Evolutionary conservation across 2,888 invertebrate species (phyloP).

Genomic region (Chloromyia formosa): DNA sequence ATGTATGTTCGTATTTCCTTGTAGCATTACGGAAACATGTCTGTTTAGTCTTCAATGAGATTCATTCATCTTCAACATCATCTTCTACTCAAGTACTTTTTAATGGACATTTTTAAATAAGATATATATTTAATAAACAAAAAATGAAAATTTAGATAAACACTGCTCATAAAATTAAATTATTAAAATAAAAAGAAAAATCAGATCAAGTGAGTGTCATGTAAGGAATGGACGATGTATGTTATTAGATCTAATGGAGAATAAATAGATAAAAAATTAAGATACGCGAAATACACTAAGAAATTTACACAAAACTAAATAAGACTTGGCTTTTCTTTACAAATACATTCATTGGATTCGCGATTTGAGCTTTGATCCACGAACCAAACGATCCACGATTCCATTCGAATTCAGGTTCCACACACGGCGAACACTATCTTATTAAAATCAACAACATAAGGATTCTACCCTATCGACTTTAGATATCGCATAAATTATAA

Average conservation of each 20-base stretch:
- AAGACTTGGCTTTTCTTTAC: background rate
- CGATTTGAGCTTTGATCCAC: no score
- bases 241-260: background rate
- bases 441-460: no score
- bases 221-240: background rate
- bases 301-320: background rate
- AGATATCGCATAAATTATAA: no score
- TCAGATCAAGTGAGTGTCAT: background rate
- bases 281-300: background rate
- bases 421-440: no score
- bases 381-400: no score
- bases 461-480: no score
- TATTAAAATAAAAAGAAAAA: no score
- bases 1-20: conserved; percentile 14
- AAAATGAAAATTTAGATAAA: no score
- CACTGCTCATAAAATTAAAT: no score
- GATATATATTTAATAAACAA: background rate
- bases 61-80: background rate
- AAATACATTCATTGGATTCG: no score
- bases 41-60: conserved; percentile 17
- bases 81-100: background rate
- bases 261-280: background rate
- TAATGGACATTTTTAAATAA: background rate
- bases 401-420: no score
- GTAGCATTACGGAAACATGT: conserved; percentile 11